Percentiles rank a stretch among this genome's conserved stretches.
Conservation (phyloP, 1,140 invertebrate genomes). For the Drosophila murphyi region DNA sequence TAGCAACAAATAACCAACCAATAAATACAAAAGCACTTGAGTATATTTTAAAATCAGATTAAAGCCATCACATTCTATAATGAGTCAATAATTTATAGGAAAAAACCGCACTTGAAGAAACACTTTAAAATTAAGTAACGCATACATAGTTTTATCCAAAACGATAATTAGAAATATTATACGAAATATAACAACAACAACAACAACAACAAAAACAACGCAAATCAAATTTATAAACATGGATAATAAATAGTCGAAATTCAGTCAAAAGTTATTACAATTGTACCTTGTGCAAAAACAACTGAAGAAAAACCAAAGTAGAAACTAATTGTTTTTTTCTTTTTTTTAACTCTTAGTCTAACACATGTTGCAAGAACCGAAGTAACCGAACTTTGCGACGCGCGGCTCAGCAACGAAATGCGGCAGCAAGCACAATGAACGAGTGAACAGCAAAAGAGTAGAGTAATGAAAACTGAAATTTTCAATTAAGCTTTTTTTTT, state of each 20-base stretch:
- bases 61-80: too few species aligned
- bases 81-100: too few species aligned
- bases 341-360: constrained; percentile 7
- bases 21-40: not conserved
- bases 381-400: constrained; percentile 38
- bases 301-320: not conserved
- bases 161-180: too few species aligned
- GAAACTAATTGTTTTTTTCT: not conserved
- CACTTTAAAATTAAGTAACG: too few species aligned
- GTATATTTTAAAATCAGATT: not conserved
- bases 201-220: too few species aligned
- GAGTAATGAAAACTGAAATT: constrained; percentile 32
- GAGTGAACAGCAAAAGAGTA: constrained; percentile 8
- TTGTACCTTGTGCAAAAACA: not conserved
- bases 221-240: too few species aligned
- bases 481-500: constrained; percentile 55
- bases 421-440: constrained; percentile 20
- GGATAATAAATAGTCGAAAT: too few species aligned
- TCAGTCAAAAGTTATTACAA: too few species aligned
- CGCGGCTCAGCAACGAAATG: constrained; percentile 38
- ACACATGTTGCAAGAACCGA: constrained; percentile 21
- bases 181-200: too few species aligned
- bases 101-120: too few species aligned
- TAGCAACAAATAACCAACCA: not conserved
- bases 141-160: too few species aligned